Evolutionary conservation across 2,113 vertebrate genomes (phyloP).

Genomic region (Glaucomys volans): DNA sequence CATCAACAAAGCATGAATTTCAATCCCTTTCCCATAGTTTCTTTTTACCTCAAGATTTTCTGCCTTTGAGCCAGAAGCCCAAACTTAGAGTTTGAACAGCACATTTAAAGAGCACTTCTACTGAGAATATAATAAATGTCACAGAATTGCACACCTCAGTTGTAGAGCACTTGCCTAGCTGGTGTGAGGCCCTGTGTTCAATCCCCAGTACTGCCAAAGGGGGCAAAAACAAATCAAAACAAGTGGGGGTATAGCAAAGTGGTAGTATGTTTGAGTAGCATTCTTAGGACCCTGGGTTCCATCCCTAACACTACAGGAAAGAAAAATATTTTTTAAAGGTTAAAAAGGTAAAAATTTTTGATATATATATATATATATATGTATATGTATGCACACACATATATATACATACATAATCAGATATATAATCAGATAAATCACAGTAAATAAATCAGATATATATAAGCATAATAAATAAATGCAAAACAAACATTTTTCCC

Average conservation of each 20-base stretch:
- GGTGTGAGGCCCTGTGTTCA: neutral
- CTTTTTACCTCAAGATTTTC: slow-evolving; percentile 29
- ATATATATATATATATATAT: too few relatives aligned
- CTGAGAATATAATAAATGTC: neutral
- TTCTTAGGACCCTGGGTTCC: too few relatives aligned
- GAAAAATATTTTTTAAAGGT: neutral
- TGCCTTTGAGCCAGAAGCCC: neutral
- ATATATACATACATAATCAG: too few relatives aligned
- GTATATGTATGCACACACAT: too few relatives aligned
- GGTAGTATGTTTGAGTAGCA: neutral
- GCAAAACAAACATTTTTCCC: too few relatives aligned
- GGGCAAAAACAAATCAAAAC: neutral
- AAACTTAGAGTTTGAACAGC: neutral
- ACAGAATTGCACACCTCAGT: neutral
- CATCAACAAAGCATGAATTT: neutral
- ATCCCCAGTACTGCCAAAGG: neutral
- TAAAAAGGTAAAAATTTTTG: too few relatives aligned
- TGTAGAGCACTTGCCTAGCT: neutral
- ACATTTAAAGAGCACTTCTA: neutral
- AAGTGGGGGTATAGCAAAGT: neutral
- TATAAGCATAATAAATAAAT: too few relatives aligned
- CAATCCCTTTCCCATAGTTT: slow-evolving; percentile 4
- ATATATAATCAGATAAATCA: too few relatives aligned
- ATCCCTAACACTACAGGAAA: neutral
- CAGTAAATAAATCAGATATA: too few relatives aligned